phyloP scores from a whole-genome alignment of 2,888 invertebrate genomes.

The Dione juno region DNA sequence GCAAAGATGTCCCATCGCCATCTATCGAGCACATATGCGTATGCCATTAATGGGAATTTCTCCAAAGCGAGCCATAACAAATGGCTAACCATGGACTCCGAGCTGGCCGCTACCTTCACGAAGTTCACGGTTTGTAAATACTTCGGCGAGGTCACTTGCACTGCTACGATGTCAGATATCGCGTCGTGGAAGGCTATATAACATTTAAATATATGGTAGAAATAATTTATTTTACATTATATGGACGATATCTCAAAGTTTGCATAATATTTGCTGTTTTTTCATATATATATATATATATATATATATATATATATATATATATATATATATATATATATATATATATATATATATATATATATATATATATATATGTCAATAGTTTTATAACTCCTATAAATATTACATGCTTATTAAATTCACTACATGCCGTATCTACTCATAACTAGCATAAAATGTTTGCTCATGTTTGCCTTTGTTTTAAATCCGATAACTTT shows the following conservation, averaged over 20 bases:
- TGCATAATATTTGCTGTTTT: too few relatives aligned
- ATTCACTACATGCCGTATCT: background rate
- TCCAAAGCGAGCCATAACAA: constrained; percentile 74
- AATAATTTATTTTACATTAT: too few relatives aligned
- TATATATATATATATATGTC: too few relatives aligned
- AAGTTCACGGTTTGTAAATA: constrained; percentile 75
- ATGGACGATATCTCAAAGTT: too few relatives aligned
- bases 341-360: too few relatives aligned
- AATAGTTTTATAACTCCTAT: too few relatives aligned
- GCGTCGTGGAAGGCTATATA: constrained; percentile 85
- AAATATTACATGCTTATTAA: too few relatives aligned
- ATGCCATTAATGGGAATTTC: constrained; percentile 75
- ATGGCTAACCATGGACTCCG: constrained; percentile 69
- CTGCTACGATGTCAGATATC: constrained; percentile 84
- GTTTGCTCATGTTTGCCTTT: too few relatives aligned
- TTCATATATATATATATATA: too few relatives aligned
- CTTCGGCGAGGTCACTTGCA: constrained; percentile 82
- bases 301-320: too few relatives aligned
- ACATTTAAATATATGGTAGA: constrained; percentile 2
- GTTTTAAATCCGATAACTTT: too few relatives aligned
- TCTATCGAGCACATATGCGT: constrained; percentile 73
- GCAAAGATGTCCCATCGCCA: constrained; percentile 78
- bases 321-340: too few relatives aligned
- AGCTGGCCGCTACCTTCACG: constrained; percentile 62
- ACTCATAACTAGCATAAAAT: background rate